These are phyloP conservation scores for Rattus rattus DNA, from an alignment of 2,113 vertebrate genomes.

Conservation along the genomic window DNA sequence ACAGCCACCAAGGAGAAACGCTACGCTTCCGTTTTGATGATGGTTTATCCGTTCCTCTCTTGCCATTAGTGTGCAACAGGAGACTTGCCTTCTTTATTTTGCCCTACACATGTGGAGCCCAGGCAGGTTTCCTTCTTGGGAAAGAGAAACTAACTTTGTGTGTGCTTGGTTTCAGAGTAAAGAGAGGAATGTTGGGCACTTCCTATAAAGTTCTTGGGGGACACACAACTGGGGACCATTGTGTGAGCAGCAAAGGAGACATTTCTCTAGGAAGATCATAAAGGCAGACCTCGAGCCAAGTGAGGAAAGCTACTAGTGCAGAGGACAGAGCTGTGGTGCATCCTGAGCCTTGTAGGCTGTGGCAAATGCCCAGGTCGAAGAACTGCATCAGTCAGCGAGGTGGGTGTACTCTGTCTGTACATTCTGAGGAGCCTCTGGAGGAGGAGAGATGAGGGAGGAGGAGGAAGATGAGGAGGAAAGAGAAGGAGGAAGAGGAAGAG, in stretches of 20 bases:
- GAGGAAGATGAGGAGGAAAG: no score
- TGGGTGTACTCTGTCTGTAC: not conserved
- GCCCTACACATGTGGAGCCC: not conserved
- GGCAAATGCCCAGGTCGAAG: not conserved
- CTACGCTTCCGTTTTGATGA: not conserved
- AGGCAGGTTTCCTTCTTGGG: not conserved
- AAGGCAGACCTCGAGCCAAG: not conserved
- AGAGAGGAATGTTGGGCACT: not conserved
- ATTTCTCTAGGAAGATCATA: not conserved
- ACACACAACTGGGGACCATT: not conserved
- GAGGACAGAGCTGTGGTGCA: not conserved
- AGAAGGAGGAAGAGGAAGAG: not conserved
- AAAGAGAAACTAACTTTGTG: not conserved
- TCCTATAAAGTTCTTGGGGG: not conserved
- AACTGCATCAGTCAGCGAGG: not conserved
- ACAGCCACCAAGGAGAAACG: no score
- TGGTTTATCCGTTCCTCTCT: not conserved
- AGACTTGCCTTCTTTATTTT: not conserved
- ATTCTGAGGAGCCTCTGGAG: not conserved
- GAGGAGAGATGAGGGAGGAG: not conserved
- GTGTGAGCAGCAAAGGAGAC: not conserved
- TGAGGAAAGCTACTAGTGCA: not conserved
- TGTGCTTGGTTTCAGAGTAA: not conserved
- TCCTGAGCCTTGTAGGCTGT: not conserved
- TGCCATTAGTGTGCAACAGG: not conserved